phyloP scores from a whole-genome alignment of 2,113 vertebrate genomes.

The Origma solitaria region DNA sequence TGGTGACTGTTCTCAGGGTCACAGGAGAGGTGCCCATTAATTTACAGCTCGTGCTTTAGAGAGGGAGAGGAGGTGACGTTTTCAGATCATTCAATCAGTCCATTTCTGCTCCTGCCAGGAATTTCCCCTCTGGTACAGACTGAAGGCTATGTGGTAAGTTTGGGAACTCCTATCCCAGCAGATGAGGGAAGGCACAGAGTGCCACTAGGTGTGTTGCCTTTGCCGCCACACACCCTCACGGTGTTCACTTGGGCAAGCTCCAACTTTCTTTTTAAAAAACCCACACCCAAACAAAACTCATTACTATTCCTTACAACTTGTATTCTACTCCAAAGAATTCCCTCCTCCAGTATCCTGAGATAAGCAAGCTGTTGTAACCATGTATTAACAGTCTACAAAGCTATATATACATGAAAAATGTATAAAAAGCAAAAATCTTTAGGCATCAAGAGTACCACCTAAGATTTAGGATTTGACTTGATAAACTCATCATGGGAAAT shows the following conservation, averaged over 20 bases:
- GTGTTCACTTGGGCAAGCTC: not conserved
- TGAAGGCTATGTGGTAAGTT: accelerated
- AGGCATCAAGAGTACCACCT: not conserved
- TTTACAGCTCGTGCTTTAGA: not conserved
- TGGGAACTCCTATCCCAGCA: not conserved
- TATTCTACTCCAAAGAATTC: not conserved
- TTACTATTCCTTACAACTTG: not conserved
- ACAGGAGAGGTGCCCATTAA: not conserved
- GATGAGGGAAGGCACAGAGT: not conserved
- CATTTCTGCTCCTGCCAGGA: not conserved
- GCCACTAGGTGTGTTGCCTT: too few species aligned
- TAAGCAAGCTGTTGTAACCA: not conserved
- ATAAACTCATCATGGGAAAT: not conserved
- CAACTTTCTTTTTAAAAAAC: not conserved
- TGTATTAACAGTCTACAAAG: too few species aligned
- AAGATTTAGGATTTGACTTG: not conserved
- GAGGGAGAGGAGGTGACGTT: not conserved
- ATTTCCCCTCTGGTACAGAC: not conserved
- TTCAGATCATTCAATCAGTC: not conserved
- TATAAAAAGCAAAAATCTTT: too few species aligned
- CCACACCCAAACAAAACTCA: not conserved
- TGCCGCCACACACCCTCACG: not conserved
- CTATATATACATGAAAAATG: too few species aligned
- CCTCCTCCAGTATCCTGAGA: not conserved
- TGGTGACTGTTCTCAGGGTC: not conserved